These are phyloP conservation scores for Acrobeloides nanus DNA, from an alignment of 2,888 invertebrate genomes.

Conservation along the genomic window DNA sequence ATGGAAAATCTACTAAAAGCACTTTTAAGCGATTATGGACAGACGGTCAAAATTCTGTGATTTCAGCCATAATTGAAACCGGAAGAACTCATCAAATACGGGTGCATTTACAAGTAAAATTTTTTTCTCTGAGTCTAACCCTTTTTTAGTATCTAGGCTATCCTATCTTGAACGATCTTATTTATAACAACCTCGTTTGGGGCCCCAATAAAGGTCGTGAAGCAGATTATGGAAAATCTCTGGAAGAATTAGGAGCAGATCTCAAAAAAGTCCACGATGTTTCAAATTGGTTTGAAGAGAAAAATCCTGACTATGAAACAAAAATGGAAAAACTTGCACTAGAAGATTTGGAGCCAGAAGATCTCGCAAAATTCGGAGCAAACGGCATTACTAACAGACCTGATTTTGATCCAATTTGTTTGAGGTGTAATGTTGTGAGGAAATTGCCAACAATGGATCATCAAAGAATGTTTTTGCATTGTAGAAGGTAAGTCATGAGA, in stretches of 20 bases:
- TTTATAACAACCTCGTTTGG: conserved; percentile 92
- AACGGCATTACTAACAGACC: conserved; percentile 30
- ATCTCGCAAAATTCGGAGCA: conserved; percentile 14
- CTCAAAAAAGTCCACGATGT: conserved; percentile 31
- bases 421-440: conserved; percentile 45
- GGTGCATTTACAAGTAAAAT: conserved; percentile 92
- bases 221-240: conserved; percentile 64
- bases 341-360: background rate
- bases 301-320: conserved; percentile 35
- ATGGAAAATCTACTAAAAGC: conserved; percentile 61
- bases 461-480: conserved; percentile 45
- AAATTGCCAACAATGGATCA: conserved; percentile 31
- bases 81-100: conserved; percentile 98
- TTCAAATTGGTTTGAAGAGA: conserved; percentile 35
- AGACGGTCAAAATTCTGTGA: conserved; percentile 73
- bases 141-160: conserved; percentile 64
- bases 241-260: conserved; percentile 27
- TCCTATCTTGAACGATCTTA: conserved; percentile 91
- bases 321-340: conserved; percentile 21
- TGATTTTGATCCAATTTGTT: conserved; percentile 39
- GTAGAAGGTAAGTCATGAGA: no score
- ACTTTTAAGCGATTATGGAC: conserved; percentile 80
- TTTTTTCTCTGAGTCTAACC: no score
- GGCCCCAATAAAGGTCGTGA: conserved; percentile 84
- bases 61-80: conserved; percentile 85